Percentiles rank a stretch among this genome's conserved stretches.
phyloP scores from a whole-genome alignment of 2,797 vertebrate species.

The Ceryle rudis region DNA sequence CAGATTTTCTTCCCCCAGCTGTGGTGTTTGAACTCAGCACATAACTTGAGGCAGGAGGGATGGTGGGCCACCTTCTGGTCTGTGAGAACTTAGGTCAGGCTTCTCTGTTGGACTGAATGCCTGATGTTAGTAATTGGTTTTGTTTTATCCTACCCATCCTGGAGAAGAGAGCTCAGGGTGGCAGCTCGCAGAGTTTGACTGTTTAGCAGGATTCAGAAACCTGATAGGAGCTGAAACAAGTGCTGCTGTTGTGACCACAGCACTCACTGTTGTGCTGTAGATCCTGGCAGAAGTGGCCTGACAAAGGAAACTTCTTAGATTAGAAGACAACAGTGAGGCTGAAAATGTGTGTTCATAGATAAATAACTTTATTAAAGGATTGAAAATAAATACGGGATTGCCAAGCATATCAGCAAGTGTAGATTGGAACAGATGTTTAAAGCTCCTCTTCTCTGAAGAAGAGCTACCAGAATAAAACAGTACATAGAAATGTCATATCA shows the following conservation, averaged over 20 bases:
- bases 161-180: not conserved
- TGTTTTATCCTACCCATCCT: not conserved
- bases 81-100: not conserved
- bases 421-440: not conserved
- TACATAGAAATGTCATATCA: not conserved
- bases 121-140: not conserved
- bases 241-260: not conserved
- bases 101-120: not conserved
- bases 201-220: not conserved
- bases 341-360: not conserved
- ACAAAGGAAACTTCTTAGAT: not conserved
- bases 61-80: not conserved
- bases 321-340: not conserved
- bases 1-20: rapidly evolving
- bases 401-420: not conserved
- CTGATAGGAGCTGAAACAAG: not conserved
- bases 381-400: not conserved
- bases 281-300: not conserved
- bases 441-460: not conserved
- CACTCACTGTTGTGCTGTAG: not conserved
- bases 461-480: not conserved
- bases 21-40: rapidly evolving
- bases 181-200: not conserved
- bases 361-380: not conserved
- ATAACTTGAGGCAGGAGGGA: not conserved